Base-by-base conservation (phyloP, 2,888 invertebrate genomes). In the Steinernema scapterisci region DNA sequence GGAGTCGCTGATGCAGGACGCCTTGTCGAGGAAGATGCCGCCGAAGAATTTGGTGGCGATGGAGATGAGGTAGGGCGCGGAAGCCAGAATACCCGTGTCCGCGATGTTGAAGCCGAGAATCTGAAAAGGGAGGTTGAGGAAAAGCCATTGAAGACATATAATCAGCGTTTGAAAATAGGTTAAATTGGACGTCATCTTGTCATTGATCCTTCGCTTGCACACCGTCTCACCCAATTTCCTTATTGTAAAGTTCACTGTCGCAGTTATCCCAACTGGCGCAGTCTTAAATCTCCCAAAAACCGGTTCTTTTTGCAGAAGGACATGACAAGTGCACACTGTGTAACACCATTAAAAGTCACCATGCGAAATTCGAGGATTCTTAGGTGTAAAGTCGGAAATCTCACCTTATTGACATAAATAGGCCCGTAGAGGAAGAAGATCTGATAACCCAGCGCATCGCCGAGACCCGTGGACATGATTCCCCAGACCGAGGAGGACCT, bases 401-500 rank as follows among this genome's bases (percentile, higher is more conserved):
- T 54, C 25, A 73, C 73, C 56, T 73, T 52, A 43, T 73, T 73
- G 48, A 73, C 43, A 56, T 73, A 73, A 16, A 54, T 73, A 21
- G 73, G 73, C 31, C 73, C 73, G 25, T 73, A 73, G 11, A 48
- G 51, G 52, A 54, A 54, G 56, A 73, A 73, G 48, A 73, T 43
- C 43, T 54, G 73, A 25, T 54, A 73, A 6, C 73, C 73, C 5
- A 52, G 16, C 21, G 43, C 51, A 31, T 54, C 73, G 43, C 73
- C 73, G 11, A 73, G 16, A 11, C 63, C 63, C 7, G 63, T 63
- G 63, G 63, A 63, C 63, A 63, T 63, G 25, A 63, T 63, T 19
- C 75, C 75, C 54, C 74, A 46, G 11, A 75, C 75, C n/a, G 75
- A 43, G 27, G 16, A 54, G 11, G 74, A 74, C 25, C 31, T 72